These are phyloP conservation scores for Neofelis nebulosa DNA, from an alignment of 2,113 vertebrate genomes.

Conservation along the genomic window DNA sequence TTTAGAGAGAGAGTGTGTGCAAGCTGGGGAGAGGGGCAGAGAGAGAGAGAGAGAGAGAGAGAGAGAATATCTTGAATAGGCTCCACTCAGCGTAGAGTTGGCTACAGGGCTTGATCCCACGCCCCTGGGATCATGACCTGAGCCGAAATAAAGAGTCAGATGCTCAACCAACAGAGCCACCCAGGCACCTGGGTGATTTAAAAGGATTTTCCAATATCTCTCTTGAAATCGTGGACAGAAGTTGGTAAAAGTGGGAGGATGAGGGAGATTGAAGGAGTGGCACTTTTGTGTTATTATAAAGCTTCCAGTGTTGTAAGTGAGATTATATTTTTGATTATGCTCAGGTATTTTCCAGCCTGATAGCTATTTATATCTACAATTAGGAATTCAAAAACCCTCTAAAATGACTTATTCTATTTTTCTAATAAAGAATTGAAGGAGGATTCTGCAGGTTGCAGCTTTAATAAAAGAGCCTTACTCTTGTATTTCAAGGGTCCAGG, in stretches of 20 bases:
- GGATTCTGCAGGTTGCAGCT: neutral
- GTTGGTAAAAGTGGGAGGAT: neutral
- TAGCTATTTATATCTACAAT: neutral
- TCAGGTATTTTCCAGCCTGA: neutral
- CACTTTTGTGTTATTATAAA: neutral
- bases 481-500: neutral
- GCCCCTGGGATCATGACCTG: too few relatives aligned
- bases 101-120: too few relatives aligned
- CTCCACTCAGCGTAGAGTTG: too few relatives aligned
- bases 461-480: neutral
- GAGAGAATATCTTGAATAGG: too few relatives aligned
- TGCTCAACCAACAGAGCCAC: too few relatives aligned
- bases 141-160: too few relatives aligned
- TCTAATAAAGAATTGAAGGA: neutral
- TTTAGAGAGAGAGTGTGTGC: too few relatives aligned
- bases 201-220: neutral
- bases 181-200: neutral
- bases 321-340: neutral
- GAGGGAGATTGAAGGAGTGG: too few relatives aligned
- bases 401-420: neutral
- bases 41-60: too few relatives aligned
- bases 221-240: neutral
- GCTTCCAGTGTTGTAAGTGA: neutral
- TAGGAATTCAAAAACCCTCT: neutral
- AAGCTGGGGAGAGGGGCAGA: too few relatives aligned